These are phyloP conservation scores for Axinella damicornis DNA, from an alignment of 37 sponge, comb jelly and placozoan species.

Conservation along the genomic window DNA sequence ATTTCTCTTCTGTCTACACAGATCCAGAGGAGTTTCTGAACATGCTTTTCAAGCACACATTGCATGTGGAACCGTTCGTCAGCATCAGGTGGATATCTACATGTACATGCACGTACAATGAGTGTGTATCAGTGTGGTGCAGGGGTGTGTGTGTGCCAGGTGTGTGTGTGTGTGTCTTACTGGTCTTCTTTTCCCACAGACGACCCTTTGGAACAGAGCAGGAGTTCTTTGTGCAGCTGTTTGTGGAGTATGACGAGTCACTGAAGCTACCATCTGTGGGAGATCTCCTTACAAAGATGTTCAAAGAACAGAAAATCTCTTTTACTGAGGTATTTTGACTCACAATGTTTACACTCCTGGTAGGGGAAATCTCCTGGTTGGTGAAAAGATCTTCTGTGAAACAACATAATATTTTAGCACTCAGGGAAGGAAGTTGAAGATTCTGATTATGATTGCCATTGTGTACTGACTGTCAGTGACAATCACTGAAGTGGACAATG, in stretches of 20 bases:
- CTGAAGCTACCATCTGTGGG: slow-evolving; percentile 9
- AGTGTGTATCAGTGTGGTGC: too few relatives aligned
- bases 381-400: too few relatives aligned
- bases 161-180: too few relatives aligned
- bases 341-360: too few relatives aligned
- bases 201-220: slow-evolving; percentile 14
- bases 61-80: slow-evolving; percentile 14
- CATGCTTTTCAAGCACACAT: slow-evolving; percentile 81
- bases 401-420: too few relatives aligned
- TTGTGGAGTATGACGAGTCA: slow-evolving; percentile 66
- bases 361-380: too few relatives aligned
- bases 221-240: slow-evolving; percentile 84
- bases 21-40: slow-evolving; percentile 99
- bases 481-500: too few relatives aligned
- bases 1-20: slow-evolving; percentile 19
- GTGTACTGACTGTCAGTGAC: too few relatives aligned
- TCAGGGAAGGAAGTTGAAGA: too few relatives aligned
- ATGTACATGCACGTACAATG: background rate
- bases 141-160: too few relatives aligned
- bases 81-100: background rate
- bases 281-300: slow-evolving; percentile 56
- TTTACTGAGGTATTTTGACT: slow-evolving; percentile 63
- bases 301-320: slow-evolving; percentile 70
- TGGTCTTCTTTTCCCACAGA: too few relatives aligned
- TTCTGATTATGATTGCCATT: too few relatives aligned